These are phyloP conservation scores for Latheticus oryzae DNA, from an alignment of 2,888 invertebrate genomes.

Conservation along the genomic window DNA sequence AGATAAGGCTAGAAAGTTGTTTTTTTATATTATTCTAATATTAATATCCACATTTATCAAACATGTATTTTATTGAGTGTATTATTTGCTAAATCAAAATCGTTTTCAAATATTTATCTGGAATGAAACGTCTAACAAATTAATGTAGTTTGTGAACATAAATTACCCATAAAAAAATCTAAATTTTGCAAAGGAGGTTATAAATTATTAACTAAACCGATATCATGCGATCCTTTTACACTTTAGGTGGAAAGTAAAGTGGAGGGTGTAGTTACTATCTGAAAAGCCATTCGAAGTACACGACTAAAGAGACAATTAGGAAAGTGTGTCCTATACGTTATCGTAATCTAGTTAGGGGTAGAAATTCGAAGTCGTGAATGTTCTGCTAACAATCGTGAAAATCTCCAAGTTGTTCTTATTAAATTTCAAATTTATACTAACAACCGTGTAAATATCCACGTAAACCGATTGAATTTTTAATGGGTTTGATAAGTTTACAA, in stretches of 20 bases:
- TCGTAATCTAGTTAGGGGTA: slow-evolving; percentile 41
- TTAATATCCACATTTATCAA: no score
- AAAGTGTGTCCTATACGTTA: slow-evolving; percentile 41
- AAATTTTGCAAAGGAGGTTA: slow-evolving; percentile 2
- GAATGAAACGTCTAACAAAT: no score
- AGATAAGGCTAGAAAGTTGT: no score
- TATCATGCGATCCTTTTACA: slow-evolving; percentile 5
- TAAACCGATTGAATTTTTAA: no score
- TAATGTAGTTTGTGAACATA: no score
- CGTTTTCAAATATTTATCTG: no score
- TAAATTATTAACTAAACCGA: neutral
- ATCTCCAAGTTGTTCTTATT: slow-evolving; percentile 41
- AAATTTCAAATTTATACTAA: slow-evolving; percentile 31
- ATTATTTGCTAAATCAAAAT: no score
- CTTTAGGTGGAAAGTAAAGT: slow-evolving; percentile 24
- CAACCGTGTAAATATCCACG: no score
- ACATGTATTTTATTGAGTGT: neutral
- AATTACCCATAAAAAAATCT: neutral
- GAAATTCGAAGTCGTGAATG: slow-evolving; percentile 43
- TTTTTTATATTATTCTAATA: no score
- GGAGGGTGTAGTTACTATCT: slow-evolving; percentile 36
- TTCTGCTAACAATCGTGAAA: slow-evolving; percentile 41
- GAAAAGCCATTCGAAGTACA: slow-evolving; percentile 36
- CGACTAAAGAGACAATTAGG: slow-evolving; percentile 40
- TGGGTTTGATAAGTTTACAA: no score